Conservation (phyloP, 2,888 invertebrate species). For the Cotesia congregata region DNA sequence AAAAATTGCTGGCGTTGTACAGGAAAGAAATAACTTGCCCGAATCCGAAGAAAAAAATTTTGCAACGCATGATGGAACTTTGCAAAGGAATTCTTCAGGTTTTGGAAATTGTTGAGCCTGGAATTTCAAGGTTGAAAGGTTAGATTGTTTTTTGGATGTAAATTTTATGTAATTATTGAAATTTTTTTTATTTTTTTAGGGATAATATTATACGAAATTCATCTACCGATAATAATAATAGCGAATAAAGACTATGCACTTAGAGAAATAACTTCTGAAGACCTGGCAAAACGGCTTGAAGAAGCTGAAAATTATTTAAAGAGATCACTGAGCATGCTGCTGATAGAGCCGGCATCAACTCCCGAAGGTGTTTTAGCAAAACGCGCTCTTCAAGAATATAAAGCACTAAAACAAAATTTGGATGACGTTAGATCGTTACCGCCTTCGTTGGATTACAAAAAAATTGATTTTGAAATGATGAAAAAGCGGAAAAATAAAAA, state of each 20-base stretch:
- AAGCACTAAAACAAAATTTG: slow-evolving; percentile 74
- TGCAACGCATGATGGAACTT: slow-evolving; percentile 77
- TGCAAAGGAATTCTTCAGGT: slow-evolving; percentile 78
- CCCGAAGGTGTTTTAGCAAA: slow-evolving; percentile 81
- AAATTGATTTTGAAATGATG: slow-evolving; percentile 59
- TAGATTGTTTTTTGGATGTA: slow-evolving; percentile 20
- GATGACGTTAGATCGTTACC: slow-evolving; percentile 54
- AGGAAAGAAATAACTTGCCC: slow-evolving; percentile 55
- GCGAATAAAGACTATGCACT: slow-evolving; percentile 76
- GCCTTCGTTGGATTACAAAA: slow-evolving; percentile 24
- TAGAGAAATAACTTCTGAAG: slow-evolving; percentile 74
- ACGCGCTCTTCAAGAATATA: slow-evolving; percentile 78
- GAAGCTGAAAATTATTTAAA: slow-evolving; percentile 75
- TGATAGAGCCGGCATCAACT: slow-evolving; percentile 80
- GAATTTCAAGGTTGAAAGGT: slow-evolving; percentile 80
- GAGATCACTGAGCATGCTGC: slow-evolving; percentile 76
- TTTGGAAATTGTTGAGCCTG: slow-evolving; percentile 79
- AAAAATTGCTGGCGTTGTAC: slow-evolving; percentile 76
- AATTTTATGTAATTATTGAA: too few relatives aligned
- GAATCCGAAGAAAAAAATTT: slow-evolving; percentile 71
- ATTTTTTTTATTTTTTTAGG: slow-evolving; percentile 68
- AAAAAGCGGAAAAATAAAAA: slow-evolving; percentile 67
- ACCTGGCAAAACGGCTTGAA: slow-evolving; percentile 74
- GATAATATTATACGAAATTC: slow-evolving; percentile 83
- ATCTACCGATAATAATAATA: slow-evolving; percentile 77